These are phyloP conservation scores for Penaeus chinensis DNA, from an alignment of 1,140 invertebrate genomes.

Conservation along the genomic window DNA sequence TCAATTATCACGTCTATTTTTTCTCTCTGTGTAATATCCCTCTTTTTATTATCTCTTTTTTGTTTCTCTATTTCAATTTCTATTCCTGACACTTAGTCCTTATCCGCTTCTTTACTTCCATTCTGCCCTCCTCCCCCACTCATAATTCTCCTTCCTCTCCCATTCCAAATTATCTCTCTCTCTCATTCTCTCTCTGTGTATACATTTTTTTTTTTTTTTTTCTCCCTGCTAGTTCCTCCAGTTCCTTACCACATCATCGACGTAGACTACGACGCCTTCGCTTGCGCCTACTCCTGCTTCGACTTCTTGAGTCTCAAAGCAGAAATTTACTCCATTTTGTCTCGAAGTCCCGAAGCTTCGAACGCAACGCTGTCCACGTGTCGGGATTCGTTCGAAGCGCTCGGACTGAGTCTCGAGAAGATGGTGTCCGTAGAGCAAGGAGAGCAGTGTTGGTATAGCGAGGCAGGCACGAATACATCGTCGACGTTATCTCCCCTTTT, in stretches of 20 bases:
- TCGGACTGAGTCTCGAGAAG: slow-evolving; percentile 3
- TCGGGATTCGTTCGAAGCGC: not conserved
- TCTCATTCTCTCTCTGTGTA: not conserved
- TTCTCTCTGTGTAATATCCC: no score
- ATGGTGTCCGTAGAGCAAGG: slow-evolving; percentile 20
- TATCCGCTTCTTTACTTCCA: no score
- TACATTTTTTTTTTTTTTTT: not conserved
- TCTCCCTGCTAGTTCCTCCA: slow-evolving; percentile 27
- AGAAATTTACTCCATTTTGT: slow-evolving; percentile 38
- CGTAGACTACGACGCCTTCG: slow-evolving; percentile 31
- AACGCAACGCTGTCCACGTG: not conserved
- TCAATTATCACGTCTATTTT: no score
- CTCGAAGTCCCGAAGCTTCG: not conserved
- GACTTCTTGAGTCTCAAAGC: slow-evolving; percentile 34
- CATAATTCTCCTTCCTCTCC: no score
- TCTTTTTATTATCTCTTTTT: no score
- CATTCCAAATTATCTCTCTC: no score
- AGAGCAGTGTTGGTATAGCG: slow-evolving; percentile 14
- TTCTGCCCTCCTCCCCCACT: no score
- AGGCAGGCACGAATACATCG: not conserved
- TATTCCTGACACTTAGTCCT: no score
- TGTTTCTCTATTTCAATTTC: no score
- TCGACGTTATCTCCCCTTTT: not conserved
- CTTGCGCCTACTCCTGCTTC: slow-evolving; percentile 53
- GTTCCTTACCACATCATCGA: slow-evolving; percentile 46